A percentile compares a stretch with the other conserved stretches of the same genome.
Conservation (phyloP, 1,140 invertebrate genomes). For the Drosophila suzukii region DNA sequence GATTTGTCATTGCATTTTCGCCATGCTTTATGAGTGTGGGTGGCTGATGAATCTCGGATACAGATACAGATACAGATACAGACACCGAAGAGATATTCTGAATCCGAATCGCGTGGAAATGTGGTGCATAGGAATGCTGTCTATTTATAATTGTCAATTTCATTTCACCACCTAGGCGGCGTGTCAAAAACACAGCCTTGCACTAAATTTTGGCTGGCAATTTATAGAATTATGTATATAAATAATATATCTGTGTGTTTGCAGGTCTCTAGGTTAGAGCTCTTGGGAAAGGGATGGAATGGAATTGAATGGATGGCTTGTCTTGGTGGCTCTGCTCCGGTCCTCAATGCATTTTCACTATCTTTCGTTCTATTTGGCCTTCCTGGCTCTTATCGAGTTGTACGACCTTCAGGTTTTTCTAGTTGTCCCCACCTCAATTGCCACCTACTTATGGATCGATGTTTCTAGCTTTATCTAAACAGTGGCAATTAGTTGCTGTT, state of each 20-base stretch:
- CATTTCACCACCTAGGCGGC: constrained; percentile 45
- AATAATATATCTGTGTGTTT: constrained; percentile 20
- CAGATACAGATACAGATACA: not conserved
- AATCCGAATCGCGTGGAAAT: constrained; percentile 43
- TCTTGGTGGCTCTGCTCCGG: constrained; percentile 7
- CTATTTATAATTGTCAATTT: constrained; percentile 77
- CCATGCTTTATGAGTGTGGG: not conserved
- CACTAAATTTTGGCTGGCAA: constrained; percentile 65
- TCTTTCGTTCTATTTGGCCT: not conserved
- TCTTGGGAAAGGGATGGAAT: constrained; percentile 4
- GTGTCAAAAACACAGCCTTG: constrained; percentile 79
- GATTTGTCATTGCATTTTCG: constrained; percentile 49
- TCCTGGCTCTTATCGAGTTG: constrained; percentile 1
- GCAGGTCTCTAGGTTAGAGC: constrained; percentile 38
- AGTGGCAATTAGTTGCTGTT: constrained; percentile 52
- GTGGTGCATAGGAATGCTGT: constrained; percentile 55
- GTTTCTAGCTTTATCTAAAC: constrained; percentile 39
- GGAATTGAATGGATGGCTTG: not conserved
- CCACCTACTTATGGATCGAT: constrained; percentile 25
- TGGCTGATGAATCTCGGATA: constrained; percentile 17
- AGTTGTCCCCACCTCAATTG: constrained; percentile 5
- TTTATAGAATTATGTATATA: constrained; percentile 72
- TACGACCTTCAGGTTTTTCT: constrained; percentile 28
- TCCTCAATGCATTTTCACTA: constrained; percentile 3
- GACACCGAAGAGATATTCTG: constrained; percentile 3